Evolutionary conservation across 2,888 invertebrate genomes (phyloP).

Genomic region (Pseudoips prasinana): DNA sequence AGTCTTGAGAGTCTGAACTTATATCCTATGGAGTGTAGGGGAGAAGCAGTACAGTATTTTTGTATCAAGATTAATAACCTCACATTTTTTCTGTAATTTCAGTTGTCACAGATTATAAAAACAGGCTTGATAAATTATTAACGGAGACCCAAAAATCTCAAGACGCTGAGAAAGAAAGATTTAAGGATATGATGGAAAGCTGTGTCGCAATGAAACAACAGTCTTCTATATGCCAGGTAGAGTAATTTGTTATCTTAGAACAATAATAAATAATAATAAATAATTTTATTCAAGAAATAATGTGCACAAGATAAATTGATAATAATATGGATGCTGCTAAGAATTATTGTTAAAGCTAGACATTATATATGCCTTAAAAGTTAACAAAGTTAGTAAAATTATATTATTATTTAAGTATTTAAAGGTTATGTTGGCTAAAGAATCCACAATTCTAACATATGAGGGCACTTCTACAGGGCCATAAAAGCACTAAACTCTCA

Average conservation of each 20-base stretch:
- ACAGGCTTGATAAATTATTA: conserved; percentile 60
- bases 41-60: too few species aligned
- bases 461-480: too few species aligned
- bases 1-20: too few species aligned
- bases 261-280: neutral
- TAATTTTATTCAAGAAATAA: neutral
- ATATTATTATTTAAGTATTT: too few species aligned
- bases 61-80: too few species aligned
- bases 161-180: conserved; percentile 53
- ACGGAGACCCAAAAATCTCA: conserved; percentile 58
- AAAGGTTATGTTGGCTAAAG: too few species aligned
- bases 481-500: too few species aligned
- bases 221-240: conserved; percentile 60
- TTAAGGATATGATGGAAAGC: conserved; percentile 64
- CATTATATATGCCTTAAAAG: too few species aligned
- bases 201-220: conserved; percentile 70
- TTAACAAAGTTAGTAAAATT: too few species aligned
- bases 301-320: neutral
- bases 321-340: neutral
- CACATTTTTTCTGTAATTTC: too few species aligned
- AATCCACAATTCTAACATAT: too few species aligned
- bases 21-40: too few species aligned
- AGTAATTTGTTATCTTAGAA: neutral
- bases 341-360: neutral
- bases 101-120: conserved; percentile 70